Evolutionary conservation across 2,113 vertebrate genomes (phyloP).

Genomic region (Platysteira castanea): DNA sequence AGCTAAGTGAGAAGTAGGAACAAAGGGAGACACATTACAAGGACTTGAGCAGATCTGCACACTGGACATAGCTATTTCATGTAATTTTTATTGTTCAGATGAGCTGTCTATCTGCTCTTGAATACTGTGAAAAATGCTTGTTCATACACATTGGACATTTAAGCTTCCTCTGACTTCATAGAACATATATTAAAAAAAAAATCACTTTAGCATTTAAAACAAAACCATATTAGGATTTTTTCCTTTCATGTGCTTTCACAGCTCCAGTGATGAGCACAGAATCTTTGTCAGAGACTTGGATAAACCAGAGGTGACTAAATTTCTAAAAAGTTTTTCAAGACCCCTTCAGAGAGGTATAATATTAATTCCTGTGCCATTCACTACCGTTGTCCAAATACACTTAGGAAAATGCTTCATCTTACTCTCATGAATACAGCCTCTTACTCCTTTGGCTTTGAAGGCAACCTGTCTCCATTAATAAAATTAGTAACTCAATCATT

Average conservation of each 20-base stretch:
- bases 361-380: not conserved
- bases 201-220: not conserved
- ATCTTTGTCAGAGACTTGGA: not conserved
- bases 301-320: not conserved
- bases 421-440: not conserved
- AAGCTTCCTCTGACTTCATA: not conserved
- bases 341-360: not conserved
- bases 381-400: not conserved
- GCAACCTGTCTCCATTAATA: not conserved
- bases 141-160: not conserved
- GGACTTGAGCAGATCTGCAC: not conserved
- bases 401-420: not conserved
- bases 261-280: not conserved
- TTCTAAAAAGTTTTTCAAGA: not conserved
- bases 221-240: not conserved
- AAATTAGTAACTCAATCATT: not conserved
- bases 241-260: not conserved
- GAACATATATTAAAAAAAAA: not conserved
- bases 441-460: not conserved
- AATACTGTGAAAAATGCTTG: not conserved
- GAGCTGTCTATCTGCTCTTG: not conserved
- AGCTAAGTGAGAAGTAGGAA: not conserved
- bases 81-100: not conserved
- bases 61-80: not conserved
- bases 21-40: not conserved